phyloP scores from a whole-genome alignment of 1,140 invertebrate species.

The Bicyclus anynana region DNA sequence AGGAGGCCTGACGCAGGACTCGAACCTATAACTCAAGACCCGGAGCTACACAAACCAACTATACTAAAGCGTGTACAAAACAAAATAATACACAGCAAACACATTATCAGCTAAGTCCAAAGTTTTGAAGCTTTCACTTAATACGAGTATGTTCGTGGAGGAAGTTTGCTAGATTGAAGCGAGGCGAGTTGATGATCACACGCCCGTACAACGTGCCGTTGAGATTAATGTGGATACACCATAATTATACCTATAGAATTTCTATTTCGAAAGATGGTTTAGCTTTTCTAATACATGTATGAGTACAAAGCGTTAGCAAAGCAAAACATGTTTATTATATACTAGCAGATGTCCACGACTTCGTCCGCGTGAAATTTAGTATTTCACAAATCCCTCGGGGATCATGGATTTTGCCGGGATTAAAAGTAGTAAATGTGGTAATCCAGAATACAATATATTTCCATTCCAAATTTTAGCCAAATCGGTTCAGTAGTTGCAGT shows the following conservation, averaged over 20 bases:
- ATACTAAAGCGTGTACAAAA: background rate
- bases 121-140: conserved; percentile 50
- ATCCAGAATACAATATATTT: too few relatives aligned
- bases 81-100: conserved; percentile 23
- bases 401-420: too few relatives aligned
- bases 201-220: conserved; percentile 15
- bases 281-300: too few relatives aligned
- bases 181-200: conserved; percentile 45
- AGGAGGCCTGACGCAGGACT: too few relatives aligned
- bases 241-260: background rate
- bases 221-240: background rate
- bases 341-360: too few relatives aligned
- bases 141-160: conserved; percentile 43
- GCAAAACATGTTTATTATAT: too few relatives aligned
- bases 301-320: too few relatives aligned
- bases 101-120: conserved; percentile 49
- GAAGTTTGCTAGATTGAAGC: conserved; percentile 56
- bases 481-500: too few relatives aligned
- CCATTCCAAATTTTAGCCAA: too few relatives aligned
- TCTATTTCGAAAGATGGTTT: background rate
- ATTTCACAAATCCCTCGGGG: too few relatives aligned
- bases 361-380: too few relatives aligned
- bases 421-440: too few relatives aligned
- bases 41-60: background rate
- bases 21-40: background rate